Conservation (phyloP, 2,888 invertebrate species). For the Argyresthia goedartella region DNA sequence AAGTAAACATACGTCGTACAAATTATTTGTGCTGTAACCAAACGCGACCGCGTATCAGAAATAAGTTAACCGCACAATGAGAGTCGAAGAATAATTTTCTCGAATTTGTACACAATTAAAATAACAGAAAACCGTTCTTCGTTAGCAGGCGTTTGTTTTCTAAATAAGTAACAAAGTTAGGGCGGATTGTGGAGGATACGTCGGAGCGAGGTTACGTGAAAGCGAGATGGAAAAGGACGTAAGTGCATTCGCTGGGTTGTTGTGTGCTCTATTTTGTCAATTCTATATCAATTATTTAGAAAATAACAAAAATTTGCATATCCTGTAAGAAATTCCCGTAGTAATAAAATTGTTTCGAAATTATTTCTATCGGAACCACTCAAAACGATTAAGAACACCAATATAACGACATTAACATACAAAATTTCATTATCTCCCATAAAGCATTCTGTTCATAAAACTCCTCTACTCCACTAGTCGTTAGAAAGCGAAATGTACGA, state of each 20-base stretch:
- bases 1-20: constrained; percentile 36
- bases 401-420: constrained; percentile 20
- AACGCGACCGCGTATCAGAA: constrained; percentile 47
- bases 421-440: constrained; percentile 69
- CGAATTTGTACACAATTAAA: constrained; percentile 35
- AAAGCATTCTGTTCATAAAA: constrained; percentile 69
- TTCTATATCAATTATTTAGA: too few species aligned
- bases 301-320: too few species aligned
- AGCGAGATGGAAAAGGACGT: too few species aligned
- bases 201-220: neutral
- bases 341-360: too few species aligned
- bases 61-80: constrained; percentile 44
- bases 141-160: constrained; percentile 28
- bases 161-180: constrained; percentile 6
- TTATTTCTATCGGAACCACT: neutral
- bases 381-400: neutral
- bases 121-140: constrained; percentile 15
- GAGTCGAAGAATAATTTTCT: constrained; percentile 12
- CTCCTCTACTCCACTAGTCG: constrained; percentile 58
- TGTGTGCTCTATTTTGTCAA: too few species aligned
- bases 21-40: constrained; percentile 29
- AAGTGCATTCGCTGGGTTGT: too few species aligned
- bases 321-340: too few species aligned
- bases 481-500: constrained; percentile 48
- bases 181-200: neutral